Conservation (phyloP, 2,113 vertebrate species). For the Aspidoscelis tigris region DNA sequence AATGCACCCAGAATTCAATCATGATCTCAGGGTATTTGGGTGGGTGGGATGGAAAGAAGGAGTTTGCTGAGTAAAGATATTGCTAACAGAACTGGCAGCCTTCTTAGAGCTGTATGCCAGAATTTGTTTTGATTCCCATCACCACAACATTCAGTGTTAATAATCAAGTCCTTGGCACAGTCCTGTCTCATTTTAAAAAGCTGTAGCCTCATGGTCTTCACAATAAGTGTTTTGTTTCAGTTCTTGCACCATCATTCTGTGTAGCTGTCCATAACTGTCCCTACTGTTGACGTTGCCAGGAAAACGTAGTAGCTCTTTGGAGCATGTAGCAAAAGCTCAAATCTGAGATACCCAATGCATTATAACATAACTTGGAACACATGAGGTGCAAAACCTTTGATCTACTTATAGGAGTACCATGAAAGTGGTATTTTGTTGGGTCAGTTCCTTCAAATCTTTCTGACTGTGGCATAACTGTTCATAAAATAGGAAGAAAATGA, state of each 20-base stretch:
- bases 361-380: background rate
- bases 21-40: slow-evolving; percentile 52
- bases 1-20: slow-evolving; percentile 41
- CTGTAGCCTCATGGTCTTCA: background rate
- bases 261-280: background rate
- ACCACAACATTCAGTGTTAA: background rate
- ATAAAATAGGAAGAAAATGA: background rate
- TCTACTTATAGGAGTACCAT: background rate
- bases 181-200: background rate
- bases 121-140: background rate
- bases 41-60: background rate
- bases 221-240: background rate
- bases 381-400: background rate
- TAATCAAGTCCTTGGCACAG: background rate
- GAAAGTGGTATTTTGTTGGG: background rate
- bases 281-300: background rate
- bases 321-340: background rate
- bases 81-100: background rate
- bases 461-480: background rate
- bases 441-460: background rate
- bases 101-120: slow-evolving; percentile 16
- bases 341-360: background rate
- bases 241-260: background rate
- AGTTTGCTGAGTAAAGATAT: background rate
- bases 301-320: background rate